Evolutionary conservation across 2,888 invertebrate genomes (phyloP).

Genomic region (Callinectes sapidus): DNA sequence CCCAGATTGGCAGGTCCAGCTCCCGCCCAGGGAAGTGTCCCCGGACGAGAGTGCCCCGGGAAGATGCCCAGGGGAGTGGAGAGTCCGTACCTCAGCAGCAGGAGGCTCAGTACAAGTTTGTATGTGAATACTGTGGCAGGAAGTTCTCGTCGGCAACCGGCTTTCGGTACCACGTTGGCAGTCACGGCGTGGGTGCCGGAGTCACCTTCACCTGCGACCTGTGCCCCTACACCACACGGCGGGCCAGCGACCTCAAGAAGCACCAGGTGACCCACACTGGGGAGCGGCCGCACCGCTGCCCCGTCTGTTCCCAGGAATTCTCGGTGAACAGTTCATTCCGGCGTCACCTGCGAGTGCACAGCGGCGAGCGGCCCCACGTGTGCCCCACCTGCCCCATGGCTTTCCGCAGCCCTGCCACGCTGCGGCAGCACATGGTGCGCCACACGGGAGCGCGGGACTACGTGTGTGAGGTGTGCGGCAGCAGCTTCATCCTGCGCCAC

Average conservation of each 20-base stretch:
- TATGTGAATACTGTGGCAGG: conserved; percentile 58
- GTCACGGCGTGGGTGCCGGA: conserved; percentile 33
- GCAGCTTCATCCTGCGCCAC: conserved; percentile 52
- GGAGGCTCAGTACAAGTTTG: conserved; percentile 23
- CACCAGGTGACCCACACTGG: conserved; percentile 59
- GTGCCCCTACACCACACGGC: conserved; percentile 49
- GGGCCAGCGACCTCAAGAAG: conserved; percentile 56
- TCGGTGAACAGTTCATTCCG: conserved; percentile 58
- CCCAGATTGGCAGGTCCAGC: neutral
- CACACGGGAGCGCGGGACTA: conserved; percentile 59
- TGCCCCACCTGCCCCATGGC: conserved; percentile 54
- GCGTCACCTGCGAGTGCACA: conserved; percentile 54
- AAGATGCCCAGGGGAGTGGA: neutral
- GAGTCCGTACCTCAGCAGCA: neutral
- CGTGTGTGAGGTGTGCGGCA: conserved; percentile 62
- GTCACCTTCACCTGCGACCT: conserved; percentile 36
- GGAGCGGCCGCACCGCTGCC: conserved; percentile 50
- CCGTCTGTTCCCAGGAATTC: conserved; percentile 56
- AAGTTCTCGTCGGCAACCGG: conserved; percentile 50
- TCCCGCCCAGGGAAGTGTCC: neutral
- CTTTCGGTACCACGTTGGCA: conserved; percentile 57
- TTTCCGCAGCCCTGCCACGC: conserved; percentile 50
- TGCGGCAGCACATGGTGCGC: conserved; percentile 54
- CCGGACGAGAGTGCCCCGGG: neutral
- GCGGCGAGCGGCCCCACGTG: conserved; percentile 53